Evolutionary conservation across 2,797 vertebrate genomes (phyloP).

Genomic region (Aldrovandia affinis): DNA sequence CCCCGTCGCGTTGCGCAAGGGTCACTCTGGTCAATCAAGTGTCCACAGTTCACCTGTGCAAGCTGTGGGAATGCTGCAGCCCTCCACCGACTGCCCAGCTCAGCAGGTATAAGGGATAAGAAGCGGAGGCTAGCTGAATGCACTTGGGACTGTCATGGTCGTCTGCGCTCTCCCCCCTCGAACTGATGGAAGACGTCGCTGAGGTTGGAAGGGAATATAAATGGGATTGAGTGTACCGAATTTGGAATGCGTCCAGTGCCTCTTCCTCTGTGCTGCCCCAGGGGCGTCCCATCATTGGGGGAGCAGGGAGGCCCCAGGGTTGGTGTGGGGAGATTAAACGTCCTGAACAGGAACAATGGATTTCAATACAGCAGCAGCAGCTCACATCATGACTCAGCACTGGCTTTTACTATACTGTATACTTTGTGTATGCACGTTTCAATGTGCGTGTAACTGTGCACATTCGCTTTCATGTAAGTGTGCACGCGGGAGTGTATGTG

Average conservation of each 20-base stretch:
- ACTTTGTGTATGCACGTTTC: conserved; percentile 36
- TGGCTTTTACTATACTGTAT: conserved; percentile 44
- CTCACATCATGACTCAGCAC: conserved; percentile 59
- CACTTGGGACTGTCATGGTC: too few species aligned
- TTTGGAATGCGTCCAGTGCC: not conserved
- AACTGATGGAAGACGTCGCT: not conserved
- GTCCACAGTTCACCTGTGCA: too few species aligned
- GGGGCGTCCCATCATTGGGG: not conserved
- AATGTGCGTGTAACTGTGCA: conserved; percentile 8
- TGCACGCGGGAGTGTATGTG: conserved; percentile 1
- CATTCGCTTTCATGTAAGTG: not conserved
- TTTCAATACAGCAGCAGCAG: conserved; percentile 56
- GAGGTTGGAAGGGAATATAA: not conserved
- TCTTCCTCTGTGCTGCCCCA: not conserved
- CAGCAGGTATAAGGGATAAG: too few species aligned
- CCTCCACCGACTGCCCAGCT: too few species aligned
- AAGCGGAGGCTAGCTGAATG: too few species aligned
- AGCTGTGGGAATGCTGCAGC: too few species aligned
- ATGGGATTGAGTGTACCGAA: not conserved
- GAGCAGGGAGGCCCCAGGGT: not conserved
- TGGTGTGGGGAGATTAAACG: conserved; percentile 51
- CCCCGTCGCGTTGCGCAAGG: too few species aligned
- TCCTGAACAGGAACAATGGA: conserved; percentile 47
- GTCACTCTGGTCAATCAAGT: too few species aligned
- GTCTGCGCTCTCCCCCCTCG: not conserved